These are phyloP conservation scores for Proteles cristata DNA, from an alignment of 2,113 vertebrate genomes.

Conservation along the genomic window DNA sequence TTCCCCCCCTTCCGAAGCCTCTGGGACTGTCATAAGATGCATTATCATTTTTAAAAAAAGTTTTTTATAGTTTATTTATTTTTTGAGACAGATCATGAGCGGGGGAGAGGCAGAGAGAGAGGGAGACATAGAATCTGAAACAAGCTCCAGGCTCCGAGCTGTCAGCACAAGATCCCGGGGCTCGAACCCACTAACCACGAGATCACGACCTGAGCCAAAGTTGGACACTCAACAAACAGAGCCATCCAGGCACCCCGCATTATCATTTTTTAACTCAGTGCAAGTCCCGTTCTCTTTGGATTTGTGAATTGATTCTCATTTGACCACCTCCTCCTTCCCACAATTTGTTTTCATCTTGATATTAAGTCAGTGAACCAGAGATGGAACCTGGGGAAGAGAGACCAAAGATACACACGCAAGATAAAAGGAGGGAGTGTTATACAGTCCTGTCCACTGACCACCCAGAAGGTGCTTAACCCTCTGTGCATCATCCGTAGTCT, in stretches of 20 bases:
- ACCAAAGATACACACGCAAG: background rate
- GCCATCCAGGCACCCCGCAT: too few species aligned
- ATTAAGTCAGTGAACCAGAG: background rate
- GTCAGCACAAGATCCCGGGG: too few species aligned
- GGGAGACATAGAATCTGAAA: too few species aligned
- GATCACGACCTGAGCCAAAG: too few species aligned
- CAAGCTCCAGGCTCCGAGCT: too few species aligned
- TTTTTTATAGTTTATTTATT: too few species aligned
- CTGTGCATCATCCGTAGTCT: background rate
- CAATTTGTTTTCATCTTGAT: conserved; percentile 22
- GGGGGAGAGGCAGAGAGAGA: too few species aligned
- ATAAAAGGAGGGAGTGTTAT: background rate
- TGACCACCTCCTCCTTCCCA: background rate
- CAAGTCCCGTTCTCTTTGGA: background rate
- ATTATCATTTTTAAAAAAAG: background rate
- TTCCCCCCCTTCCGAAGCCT: background rate
- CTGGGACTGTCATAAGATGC: background rate
- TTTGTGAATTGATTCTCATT: background rate
- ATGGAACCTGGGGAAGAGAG: background rate
- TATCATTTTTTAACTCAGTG: background rate
- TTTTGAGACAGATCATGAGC: too few species aligned
- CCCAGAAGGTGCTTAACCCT: background rate
- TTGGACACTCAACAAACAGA: too few species aligned
- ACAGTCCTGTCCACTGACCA: background rate
- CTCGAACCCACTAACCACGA: too few species aligned